Evolutionary conservation across 2,113 vertebrate genomes (phyloP).

Genomic region (Dipodomys stephensi): DNA sequence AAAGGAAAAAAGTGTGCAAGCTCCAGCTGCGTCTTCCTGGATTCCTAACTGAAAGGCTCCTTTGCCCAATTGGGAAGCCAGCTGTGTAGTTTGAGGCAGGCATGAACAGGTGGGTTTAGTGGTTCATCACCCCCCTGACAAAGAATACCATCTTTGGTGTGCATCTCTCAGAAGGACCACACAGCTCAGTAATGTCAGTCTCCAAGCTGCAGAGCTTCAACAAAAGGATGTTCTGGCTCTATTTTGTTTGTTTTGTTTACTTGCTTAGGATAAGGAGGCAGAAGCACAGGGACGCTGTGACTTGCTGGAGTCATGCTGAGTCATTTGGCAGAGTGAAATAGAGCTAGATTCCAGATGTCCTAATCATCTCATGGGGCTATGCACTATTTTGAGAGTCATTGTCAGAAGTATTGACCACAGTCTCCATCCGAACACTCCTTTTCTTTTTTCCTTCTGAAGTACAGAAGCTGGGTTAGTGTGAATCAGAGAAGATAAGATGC

Average conservation of each 20-base stretch:
- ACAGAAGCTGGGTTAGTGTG: neutral
- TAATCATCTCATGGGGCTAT: neutral
- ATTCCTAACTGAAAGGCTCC: neutral
- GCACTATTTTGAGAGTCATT: conserved; percentile 8
- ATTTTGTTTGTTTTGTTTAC: neutral
- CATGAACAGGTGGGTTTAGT: conserved; percentile 54
- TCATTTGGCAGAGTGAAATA: conserved; percentile 49
- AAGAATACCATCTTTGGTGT: neutral
- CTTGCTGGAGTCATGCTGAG: conserved; percentile 9
- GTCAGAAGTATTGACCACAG: neutral
- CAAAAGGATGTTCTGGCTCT: neutral
- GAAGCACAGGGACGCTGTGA: neutral
- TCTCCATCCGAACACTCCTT: neutral
- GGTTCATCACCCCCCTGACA: neutral
- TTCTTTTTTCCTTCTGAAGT: conserved; percentile 24
- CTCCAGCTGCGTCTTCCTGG: neutral
- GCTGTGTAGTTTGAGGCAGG: conserved; percentile 30
- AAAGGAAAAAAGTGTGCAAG: neutral
- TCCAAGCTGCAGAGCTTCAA: neutral
- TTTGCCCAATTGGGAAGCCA: conserved; percentile 2
- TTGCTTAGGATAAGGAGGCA: conserved; percentile 30
- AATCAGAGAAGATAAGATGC: neutral
- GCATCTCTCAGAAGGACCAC: neutral
- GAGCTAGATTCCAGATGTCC: neutral
- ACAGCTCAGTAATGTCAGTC: neutral